phyloP scores from a whole-genome alignment of 1,140 invertebrate species.

The Drosophila orosa region DNA sequence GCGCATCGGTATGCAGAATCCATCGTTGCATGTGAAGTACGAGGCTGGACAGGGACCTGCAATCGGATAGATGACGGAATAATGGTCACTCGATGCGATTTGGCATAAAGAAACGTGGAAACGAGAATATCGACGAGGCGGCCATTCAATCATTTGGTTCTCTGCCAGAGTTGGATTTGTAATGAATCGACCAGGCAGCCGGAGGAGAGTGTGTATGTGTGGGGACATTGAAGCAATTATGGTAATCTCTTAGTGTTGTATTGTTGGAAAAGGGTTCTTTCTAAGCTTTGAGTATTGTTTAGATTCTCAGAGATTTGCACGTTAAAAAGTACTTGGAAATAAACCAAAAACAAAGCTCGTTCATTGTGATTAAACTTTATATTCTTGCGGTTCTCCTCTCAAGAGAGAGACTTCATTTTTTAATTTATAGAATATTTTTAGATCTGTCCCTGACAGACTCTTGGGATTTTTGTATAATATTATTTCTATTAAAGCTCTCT shows the following conservation, averaged over 20 bases:
- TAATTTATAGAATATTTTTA: background rate
- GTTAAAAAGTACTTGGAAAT: background rate
- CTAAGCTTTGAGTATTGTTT: background rate
- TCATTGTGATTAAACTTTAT: background rate
- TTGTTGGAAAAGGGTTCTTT: background rate
- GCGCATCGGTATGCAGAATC: constrained; percentile 87
- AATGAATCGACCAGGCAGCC: constrained; percentile 12
- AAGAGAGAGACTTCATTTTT: no score
- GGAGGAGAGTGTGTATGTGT: background rate
- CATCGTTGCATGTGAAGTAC: constrained; percentile 87
- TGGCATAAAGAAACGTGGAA: constrained; percentile 11
- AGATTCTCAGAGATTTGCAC: background rate
- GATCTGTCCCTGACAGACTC: no score
- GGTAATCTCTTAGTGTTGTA: constrained; percentile 15
- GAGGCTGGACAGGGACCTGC: constrained; percentile 78
- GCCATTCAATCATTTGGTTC: constrained; percentile 26
- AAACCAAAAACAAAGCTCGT: background rate
- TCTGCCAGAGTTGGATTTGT: constrained; percentile 22
- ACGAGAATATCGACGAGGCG: constrained; percentile 10
- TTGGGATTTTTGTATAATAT: no score
- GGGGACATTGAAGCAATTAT: constrained; percentile 19
- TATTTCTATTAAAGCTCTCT: no score
- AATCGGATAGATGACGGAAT: constrained; percentile 58
- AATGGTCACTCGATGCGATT: constrained; percentile 34
- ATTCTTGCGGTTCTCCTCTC: background rate